Percentiles rank a stretch among this genome's conserved stretches.
These are phyloP conservation scores for Choloepus hoffmanni DNA, from an alignment of 2,113 vertebrate genomes.

Conservation along the genomic window DNA sequence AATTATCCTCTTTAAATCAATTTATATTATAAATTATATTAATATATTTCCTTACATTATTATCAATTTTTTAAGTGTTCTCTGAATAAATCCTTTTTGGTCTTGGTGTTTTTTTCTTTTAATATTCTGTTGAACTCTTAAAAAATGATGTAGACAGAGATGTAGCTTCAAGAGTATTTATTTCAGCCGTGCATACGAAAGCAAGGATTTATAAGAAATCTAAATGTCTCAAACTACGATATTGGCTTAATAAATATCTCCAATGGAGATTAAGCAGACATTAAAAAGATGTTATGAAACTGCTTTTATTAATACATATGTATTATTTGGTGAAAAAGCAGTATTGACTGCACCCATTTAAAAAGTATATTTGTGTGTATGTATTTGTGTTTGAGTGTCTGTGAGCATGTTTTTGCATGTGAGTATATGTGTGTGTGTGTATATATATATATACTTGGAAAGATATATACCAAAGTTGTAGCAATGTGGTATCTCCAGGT, in stretches of 20 bases:
- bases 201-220: background rate
- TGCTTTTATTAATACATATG: background rate
- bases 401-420: background rate
- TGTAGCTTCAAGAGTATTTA: background rate
- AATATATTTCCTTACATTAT: constrained; percentile 25
- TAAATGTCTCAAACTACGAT: background rate
- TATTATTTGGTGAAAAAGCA: background rate
- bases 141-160: background rate
- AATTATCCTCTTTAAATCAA: constrained; percentile 19
- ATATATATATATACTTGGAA: background rate
- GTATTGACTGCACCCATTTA: background rate
- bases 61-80: background rate
- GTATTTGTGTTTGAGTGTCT: background rate
- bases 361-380: background rate
- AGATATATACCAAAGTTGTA: background rate
- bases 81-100: background rate
- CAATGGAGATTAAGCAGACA: background rate
- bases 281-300: background rate
- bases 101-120: constrained; percentile 38
- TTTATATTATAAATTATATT: constrained; percentile 9
- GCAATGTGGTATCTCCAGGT: background rate
- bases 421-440: background rate
- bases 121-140: constrained; percentile 2
- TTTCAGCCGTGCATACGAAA: background rate
- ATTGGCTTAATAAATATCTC: background rate